Conservation (phyloP, 2,888 invertebrate species). For the Norana najaformis region DNA sequence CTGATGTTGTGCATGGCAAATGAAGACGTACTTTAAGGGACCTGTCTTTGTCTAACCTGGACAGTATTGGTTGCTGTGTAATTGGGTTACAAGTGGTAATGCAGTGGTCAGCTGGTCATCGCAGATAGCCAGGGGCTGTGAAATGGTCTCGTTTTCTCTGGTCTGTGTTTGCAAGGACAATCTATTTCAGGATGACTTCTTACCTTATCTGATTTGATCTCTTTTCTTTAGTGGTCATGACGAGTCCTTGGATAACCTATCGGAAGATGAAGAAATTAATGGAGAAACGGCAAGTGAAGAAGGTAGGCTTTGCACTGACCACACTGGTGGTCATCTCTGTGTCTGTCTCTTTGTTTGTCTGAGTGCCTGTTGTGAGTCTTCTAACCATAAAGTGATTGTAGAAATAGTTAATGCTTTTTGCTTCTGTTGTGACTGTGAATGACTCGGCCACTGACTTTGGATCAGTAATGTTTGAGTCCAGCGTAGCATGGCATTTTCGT, state of each 20-base stretch:
- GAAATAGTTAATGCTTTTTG: not conserved
- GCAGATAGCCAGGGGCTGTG: not conserved
- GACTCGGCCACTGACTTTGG: not conserved
- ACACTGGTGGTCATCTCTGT: not conserved
- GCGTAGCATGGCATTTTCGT: not conserved
- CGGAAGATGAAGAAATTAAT: constrained; percentile 46
- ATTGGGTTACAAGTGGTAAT: no score
- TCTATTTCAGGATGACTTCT: not conserved
- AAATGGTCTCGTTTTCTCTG: no score
- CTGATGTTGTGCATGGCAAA: no score
- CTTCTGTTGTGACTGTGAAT: not conserved
- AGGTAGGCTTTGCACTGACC: constrained; percentile 35
- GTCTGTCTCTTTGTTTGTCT: not conserved
- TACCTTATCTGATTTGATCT: not conserved
- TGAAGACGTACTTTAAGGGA: no score
- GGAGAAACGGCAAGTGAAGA: constrained; percentile 46
- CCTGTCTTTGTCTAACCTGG: no score
- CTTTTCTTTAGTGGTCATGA: constrained; percentile 39
- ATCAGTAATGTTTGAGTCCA: not conserved
- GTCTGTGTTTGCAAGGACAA: no score
- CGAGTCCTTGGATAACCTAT: constrained; percentile 42
- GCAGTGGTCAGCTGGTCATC: no score
- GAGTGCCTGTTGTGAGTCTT: not conserved
- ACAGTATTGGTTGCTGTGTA: no score
- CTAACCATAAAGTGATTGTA: no score